Evolutionary conservation across 2,888 invertebrate species (phyloP).

Genomic region (Athalia circularis): DNA sequence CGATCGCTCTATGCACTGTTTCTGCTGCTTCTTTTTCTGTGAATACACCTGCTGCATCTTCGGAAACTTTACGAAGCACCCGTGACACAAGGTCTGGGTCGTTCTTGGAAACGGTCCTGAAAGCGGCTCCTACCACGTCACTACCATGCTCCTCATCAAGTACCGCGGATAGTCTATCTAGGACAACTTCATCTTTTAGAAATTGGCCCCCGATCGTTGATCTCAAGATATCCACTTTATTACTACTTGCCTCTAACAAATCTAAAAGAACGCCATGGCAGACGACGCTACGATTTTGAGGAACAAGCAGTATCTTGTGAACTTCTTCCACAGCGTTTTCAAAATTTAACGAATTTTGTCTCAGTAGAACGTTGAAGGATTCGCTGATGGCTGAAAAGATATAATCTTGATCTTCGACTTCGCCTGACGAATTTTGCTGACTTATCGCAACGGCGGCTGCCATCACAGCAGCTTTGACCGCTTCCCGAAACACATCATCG

Average conservation of each 20-base stretch:
- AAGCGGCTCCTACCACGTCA: slow-evolving; percentile 80
- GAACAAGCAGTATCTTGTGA: slow-evolving; percentile 63
- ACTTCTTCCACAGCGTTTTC: slow-evolving; percentile 66
- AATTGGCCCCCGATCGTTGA: slow-evolving; percentile 76
- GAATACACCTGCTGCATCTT: slow-evolving; percentile 78
- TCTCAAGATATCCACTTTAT: slow-evolving; percentile 80
- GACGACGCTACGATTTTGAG: slow-evolving; percentile 64
- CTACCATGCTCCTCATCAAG: slow-evolving; percentile 75
- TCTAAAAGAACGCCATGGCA: slow-evolving; percentile 65
- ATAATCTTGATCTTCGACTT: slow-evolving; percentile 59
- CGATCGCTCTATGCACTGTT: slow-evolving; percentile 81
- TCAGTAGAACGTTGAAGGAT: slow-evolving; percentile 65
- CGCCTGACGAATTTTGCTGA: slow-evolving; percentile 48
- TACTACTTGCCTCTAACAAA: slow-evolving; percentile 67
- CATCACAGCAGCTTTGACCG: slow-evolving; percentile 65
- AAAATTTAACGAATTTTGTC: slow-evolving; percentile 57
- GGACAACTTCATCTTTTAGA: slow-evolving; percentile 77
- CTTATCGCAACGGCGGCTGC: slow-evolving; percentile 65
- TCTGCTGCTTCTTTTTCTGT: slow-evolving; percentile 81
- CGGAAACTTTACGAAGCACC: slow-evolving; percentile 79
- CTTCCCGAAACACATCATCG: slow-evolving; percentile 59
- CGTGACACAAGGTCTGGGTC: slow-evolving; percentile 79
- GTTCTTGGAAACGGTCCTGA: slow-evolving; percentile 80
- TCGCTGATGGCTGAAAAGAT: slow-evolving; percentile 69
- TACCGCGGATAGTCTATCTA: slow-evolving; percentile 80